Percentiles rank a stretch among this genome's conserved stretches.
phyloP scores from a whole-genome alignment of 1,140 invertebrate species.

The Tribolium castaneum region DNA sequence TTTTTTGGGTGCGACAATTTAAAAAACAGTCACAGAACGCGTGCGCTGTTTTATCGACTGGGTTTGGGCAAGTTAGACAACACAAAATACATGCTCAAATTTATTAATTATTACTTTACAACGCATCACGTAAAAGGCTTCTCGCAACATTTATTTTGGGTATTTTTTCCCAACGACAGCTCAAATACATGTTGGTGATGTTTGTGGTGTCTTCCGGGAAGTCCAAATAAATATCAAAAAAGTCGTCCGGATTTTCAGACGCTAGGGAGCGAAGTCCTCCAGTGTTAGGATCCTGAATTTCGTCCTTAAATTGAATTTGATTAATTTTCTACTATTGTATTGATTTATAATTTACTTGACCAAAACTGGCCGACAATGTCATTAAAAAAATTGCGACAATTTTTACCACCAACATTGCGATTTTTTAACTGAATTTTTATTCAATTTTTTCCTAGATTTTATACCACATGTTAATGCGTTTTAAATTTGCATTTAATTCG shows the following conservation, averaged over 20 bases:
- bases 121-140: background rate
- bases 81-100: background rate
- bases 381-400: too few relatives aligned
- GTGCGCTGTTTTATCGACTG: background rate
- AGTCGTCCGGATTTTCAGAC: background rate
- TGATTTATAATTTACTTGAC: too few relatives aligned
- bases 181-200: slow-evolving; percentile 5
- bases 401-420: too few relatives aligned
- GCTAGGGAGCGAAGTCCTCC: too few relatives aligned
- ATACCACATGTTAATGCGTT: too few relatives aligned
- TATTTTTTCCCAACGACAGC: background rate
- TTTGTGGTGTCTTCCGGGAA: slow-evolving; percentile 1
- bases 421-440: too few relatives aligned
- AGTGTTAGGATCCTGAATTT: too few relatives aligned
- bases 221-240: background rate
- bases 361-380: too few relatives aligned
- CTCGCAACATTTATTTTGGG: background rate
- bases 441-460: too few relatives aligned
- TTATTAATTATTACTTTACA: background rate
- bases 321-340: too few relatives aligned
- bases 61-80: background rate
- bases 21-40: background rate
- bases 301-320: too few relatives aligned
- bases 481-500: too few relatives aligned
- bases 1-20: background rate